Evolutionary conservation across 1,140 invertebrate species (phyloP).

Genomic region (Panagrolaimus sp.): DNA sequence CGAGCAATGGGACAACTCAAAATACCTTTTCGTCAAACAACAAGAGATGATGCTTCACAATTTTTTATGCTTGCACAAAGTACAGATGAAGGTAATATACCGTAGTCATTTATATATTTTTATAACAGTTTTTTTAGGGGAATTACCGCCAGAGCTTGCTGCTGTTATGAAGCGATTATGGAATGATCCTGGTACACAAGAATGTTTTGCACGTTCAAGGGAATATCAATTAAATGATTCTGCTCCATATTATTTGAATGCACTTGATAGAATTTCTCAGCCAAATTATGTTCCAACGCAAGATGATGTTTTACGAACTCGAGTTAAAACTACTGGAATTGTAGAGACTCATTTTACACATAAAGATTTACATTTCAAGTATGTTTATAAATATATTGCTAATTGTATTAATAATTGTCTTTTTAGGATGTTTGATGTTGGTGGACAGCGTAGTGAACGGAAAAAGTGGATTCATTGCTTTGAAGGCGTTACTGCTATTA

Average conservation of each 20-base stretch:
- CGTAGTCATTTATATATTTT: neutral
- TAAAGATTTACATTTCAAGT: conserved; percentile 84
- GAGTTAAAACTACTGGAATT: conserved; percentile 88
- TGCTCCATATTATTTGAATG: conserved; percentile 73
- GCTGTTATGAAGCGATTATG: conserved; percentile 83
- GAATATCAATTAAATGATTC: conserved; percentile 94
- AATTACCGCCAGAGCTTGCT: conserved; percentile 67
- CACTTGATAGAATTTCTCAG: conserved; percentile 73
- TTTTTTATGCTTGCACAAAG: neutral
- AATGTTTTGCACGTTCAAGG: conserved; percentile 72
- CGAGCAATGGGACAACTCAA: conserved; percentile 84
- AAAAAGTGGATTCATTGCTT: conserved; percentile 98
- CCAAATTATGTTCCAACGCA: conserved; percentile 79
- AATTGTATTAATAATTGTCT: conserved; percentile 16
- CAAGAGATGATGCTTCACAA: conserved; percentile 57
- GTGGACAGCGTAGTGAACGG: conserved; percentile 71
- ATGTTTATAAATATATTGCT: conserved; percentile 72
- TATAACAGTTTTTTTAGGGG: conserved; percentile 74
- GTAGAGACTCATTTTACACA: conserved; percentile 87
- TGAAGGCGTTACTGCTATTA: conserved; percentile 80
- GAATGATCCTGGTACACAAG: conserved; percentile 79
- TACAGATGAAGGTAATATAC: conserved; percentile 12
- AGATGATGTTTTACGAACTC: conserved; percentile 82
- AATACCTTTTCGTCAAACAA: conserved; percentile 75
- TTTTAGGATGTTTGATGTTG: conserved; percentile 57